Percentiles rank a stretch among this genome's conserved stretches.
Evolutionary conservation across 37 sponge, comb jelly and placozoan species (phyloP).

Genomic region (Hormiphora californensis): DNA sequence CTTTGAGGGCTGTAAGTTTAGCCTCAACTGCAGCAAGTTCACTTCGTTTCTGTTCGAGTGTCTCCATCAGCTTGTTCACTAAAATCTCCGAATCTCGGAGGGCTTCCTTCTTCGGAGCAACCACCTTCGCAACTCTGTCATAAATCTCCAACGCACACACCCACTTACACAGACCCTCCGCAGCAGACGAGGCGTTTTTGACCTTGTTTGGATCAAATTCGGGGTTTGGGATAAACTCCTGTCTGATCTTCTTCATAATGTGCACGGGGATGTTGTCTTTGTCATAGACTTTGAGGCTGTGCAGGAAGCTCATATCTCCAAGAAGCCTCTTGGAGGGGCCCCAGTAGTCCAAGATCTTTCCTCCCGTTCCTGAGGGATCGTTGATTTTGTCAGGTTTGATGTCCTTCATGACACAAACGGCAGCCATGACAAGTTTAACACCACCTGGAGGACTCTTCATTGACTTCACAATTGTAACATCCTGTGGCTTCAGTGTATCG

Average conservation of each 20-base stretch:
- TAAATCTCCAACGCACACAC: constrained; percentile 94
- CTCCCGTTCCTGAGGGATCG: constrained; percentile 81
- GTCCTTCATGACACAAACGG: constrained; percentile 97
- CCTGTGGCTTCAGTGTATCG: constrained; percentile 94
- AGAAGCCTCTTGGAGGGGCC: constrained; percentile 94
- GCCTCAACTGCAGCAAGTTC: constrained; percentile 95
- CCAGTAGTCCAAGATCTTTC: constrained; percentile 96
- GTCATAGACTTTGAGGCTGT: constrained; percentile 80
- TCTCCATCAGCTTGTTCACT: constrained; percentile 78
- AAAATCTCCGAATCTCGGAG: constrained; percentile 73
- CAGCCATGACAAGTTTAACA: constrained; percentile 96
- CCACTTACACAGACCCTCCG: constrained; percentile 97
- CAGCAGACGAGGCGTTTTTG: constrained; percentile 89
- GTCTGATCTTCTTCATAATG: constrained; percentile 87
- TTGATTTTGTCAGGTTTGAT: constrained; percentile 93
- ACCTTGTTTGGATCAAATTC: constrained; percentile 97
- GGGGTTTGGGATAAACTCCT: constrained; percentile 75
- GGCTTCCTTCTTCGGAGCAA: constrained; percentile 94
- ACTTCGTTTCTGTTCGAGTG: constrained; percentile 80
- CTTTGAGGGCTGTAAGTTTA: constrained; percentile 73
- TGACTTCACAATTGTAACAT: constrained; percentile 91
- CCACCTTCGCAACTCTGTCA: constrained; percentile 97
- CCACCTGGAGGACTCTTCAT: constrained; percentile 95
- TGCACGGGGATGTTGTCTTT: constrained; percentile 89
- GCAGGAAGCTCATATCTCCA: constrained; percentile 92